phyloP scores from a whole-genome alignment of 2,797 vertebrate species.

The Ficedula albicollis region DNA sequence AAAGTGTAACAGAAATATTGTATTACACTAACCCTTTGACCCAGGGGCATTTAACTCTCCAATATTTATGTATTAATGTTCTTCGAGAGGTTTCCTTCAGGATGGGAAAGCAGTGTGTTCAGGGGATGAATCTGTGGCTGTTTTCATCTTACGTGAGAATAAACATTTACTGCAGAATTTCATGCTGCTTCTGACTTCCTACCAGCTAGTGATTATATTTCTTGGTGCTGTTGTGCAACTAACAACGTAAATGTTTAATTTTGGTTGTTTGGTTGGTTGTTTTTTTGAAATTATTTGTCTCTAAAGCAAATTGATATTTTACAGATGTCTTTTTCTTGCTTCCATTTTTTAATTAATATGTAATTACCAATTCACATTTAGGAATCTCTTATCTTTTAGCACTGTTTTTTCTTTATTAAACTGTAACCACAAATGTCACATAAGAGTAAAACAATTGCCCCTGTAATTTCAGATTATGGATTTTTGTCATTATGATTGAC shows the following conservation, averaged over 20 bases:
- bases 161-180: neutral
- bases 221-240: neutral
- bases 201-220: neutral
- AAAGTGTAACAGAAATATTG: conserved; percentile 33
- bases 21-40: conserved; percentile 52
- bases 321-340: neutral
- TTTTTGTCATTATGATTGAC: conserved; percentile 75
- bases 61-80: conserved; percentile 37
- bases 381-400: conserved; percentile 47
- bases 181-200: neutral
- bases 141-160: neutral
- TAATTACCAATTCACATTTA: conserved; percentile 69
- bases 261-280: neutral
- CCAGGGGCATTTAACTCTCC: conserved; percentile 1
- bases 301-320: neutral
- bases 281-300: neutral
- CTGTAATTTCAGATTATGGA: conserved; percentile 73
- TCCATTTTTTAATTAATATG: conserved; percentile 57
- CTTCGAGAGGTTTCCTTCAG: neutral
- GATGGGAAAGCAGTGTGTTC: neutral
- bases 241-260: neutral
- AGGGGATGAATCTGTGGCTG: neutral
- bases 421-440: conserved; percentile 35
- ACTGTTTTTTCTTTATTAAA: conserved; percentile 62
- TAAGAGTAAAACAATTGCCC: conserved; percentile 69